Conservation (phyloP, 2,888 invertebrate genomes). For the Prosapia bicincta region DNA sequence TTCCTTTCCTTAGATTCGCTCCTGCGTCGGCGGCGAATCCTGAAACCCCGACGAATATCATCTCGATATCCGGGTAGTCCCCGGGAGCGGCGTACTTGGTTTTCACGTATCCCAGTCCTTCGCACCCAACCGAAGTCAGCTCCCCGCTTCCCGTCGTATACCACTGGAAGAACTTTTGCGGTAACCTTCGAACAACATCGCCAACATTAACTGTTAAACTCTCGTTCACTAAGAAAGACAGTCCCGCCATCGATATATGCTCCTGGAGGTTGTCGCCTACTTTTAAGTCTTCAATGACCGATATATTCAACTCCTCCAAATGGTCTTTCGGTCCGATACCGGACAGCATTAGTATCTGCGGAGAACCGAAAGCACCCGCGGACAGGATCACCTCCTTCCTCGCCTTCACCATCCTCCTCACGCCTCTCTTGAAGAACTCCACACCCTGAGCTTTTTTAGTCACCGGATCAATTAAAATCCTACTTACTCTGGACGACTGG, state of each 20-base stretch:
- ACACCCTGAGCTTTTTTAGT: constrained; percentile 55
- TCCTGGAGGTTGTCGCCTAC: constrained; percentile 58
- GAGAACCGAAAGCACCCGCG: constrained; percentile 74
- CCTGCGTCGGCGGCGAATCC: constrained; percentile 38
- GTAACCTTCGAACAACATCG: neutral
- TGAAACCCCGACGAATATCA: constrained; percentile 38
- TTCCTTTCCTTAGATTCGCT: constrained; percentile 34
- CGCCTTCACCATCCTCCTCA: constrained; percentile 51
- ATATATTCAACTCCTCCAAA: constrained; percentile 51
- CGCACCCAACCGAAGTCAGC: constrained; percentile 47
- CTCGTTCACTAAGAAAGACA: constrained; percentile 28
- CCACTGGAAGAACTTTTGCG: neutral
- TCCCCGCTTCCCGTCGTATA: constrained; percentile 37
- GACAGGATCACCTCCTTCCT: constrained; percentile 67
- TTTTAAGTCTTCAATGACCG: constrained; percentile 53
- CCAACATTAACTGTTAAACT: neutral
- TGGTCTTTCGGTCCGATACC: constrained; percentile 63
- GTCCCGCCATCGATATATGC: constrained; percentile 27
- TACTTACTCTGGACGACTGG: constrained; percentile 53
- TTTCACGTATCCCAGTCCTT: constrained; percentile 49
- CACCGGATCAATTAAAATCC: constrained; percentile 51
- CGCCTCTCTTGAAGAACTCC: constrained; percentile 49
- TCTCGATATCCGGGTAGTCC: constrained; percentile 41
- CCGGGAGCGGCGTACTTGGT: constrained; percentile 43
- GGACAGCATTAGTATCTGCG: constrained; percentile 79